These are phyloP conservation scores for Meta bourneti DNA, from an alignment of 2,888 invertebrate genomes.

Conservation along the genomic window DNA sequence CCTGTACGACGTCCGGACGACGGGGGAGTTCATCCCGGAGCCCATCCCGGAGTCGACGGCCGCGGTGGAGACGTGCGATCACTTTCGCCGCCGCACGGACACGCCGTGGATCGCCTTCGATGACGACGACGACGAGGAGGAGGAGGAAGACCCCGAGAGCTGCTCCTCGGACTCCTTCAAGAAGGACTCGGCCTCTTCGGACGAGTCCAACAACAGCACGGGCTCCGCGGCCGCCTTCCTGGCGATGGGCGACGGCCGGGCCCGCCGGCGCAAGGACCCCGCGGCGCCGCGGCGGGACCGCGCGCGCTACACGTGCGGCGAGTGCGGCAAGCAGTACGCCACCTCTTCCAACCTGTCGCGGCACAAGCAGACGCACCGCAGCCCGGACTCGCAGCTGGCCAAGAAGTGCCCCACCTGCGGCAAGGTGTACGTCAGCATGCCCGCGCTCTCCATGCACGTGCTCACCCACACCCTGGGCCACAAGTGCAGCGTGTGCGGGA, in stretches of 20 bases:
- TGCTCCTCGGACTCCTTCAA: conserved; percentile 56
- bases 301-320: conserved; percentile 87
- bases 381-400: conserved; percentile 88
- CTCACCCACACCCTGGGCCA: conserved; percentile 91
- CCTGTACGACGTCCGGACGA: conserved; percentile 48
- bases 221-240: conserved; percentile 43
- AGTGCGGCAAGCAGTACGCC: conserved; percentile 94
- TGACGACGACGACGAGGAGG: conserved; percentile 49
- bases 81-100: neutral
- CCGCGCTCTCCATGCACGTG: conserved; percentile 92
- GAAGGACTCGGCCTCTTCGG: conserved; percentile 8
- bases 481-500: conserved; percentile 91
- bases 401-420: conserved; percentile 91
- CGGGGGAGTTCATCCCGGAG: conserved; percentile 18
- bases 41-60: neutral
- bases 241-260: conserved; percentile 61
- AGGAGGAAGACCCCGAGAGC: conserved; percentile 33
- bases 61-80: neutral
- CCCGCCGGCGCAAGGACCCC: conserved; percentile 35
- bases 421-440: conserved; percentile 93
- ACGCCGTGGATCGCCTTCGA: conserved; percentile 69
- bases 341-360: conserved; percentile 93
- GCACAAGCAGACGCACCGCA: conserved; percentile 94
- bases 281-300: conserved; percentile 47
- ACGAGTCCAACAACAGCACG: conserved; percentile 59